phyloP scores from a whole-genome alignment of 2,888 invertebrate genomes.

The Drosophila mercatorum region DNA sequence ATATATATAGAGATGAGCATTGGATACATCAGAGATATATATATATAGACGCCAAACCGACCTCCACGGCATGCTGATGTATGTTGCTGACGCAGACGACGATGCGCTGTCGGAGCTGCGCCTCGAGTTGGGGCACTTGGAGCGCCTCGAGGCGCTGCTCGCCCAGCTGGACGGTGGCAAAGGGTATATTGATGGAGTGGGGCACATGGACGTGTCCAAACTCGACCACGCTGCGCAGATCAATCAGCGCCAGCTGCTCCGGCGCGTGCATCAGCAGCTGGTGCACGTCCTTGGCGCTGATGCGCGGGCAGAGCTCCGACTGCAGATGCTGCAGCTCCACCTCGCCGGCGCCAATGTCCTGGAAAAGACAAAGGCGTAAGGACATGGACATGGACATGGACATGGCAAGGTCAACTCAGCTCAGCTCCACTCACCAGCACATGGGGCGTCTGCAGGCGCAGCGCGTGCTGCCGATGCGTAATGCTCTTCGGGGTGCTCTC shows the following conservation, averaged over 20 bases:
- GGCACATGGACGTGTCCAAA: conserved; percentile 92
- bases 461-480: conserved; percentile 92
- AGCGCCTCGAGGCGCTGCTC: conserved; percentile 89
- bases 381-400: neutral
- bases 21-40: neutral
- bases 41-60: conserved; percentile 77
- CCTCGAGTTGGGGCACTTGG: conserved; percentile 87
- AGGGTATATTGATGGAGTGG: conserved; percentile 95
- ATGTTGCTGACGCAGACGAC: conserved; percentile 92
- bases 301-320: conserved; percentile 91
- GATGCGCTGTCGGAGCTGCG: conserved; percentile 87
- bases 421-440: conserved; percentile 73
- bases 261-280: conserved; percentile 88
- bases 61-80: conserved; percentile 91
- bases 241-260: conserved; percentile 87
- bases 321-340: conserved; percentile 89
- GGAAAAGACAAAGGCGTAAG: conserved; percentile 6
- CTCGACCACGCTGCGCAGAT: conserved; percentile 86
- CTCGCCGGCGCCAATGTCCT: conserved; percentile 88
- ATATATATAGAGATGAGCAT: neutral
- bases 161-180: conserved; percentile 90
- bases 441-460: conserved; percentile 82
- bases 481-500: conserved; percentile 93
- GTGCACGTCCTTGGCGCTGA: conserved; percentile 93
- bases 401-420: too few relatives aligned